Evolutionary conservation across 2,888 invertebrate species (phyloP).

Genomic region (Scaptodrosophila latifasciaeformis): DNA sequence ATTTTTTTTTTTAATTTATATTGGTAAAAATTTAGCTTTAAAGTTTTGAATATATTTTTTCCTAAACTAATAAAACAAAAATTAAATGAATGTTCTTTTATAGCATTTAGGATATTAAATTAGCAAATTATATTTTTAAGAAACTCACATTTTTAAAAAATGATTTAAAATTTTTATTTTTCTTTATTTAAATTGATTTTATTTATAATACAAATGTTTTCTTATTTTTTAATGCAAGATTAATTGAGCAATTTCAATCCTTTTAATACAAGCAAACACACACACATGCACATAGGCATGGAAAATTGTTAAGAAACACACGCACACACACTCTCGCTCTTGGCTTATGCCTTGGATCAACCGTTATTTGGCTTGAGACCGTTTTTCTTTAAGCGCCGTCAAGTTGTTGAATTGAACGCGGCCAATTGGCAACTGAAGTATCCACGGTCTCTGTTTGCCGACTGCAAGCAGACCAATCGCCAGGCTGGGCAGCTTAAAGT

Average conservation of each 20-base stretch:
- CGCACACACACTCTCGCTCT: too few species aligned
- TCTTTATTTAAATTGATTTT: background rate
- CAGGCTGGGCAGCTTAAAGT: conserved; percentile 46
- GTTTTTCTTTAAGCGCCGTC: conserved; percentile 22
- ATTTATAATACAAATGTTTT: background rate
- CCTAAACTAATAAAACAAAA: too few species aligned
- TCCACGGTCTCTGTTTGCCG: background rate
- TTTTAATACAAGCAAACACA: conserved; percentile 19
- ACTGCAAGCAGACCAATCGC: conserved; percentile 14
- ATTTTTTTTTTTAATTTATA: conserved; percentile 30
- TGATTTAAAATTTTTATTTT: background rate
- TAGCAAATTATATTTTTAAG: too few species aligned
- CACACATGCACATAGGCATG: background rate
- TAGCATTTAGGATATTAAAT: too few species aligned
- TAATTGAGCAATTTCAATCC: conserved; percentile 9
- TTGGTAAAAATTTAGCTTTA: conserved; percentile 21
- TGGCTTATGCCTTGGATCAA: too few species aligned
- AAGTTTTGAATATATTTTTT: background rate
- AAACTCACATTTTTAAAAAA: conserved; percentile 28
- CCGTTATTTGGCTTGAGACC: too few species aligned
- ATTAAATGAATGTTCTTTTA: too few species aligned
- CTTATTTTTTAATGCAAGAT: conserved; percentile 1
- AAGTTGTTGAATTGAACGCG: conserved; percentile 61
- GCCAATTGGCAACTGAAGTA: conserved; percentile 59
- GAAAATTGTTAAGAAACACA: background rate